Evolutionary conservation across 2,797 vertebrate species (phyloP).

Genomic region (Semaprochilodus insignis): DNA sequence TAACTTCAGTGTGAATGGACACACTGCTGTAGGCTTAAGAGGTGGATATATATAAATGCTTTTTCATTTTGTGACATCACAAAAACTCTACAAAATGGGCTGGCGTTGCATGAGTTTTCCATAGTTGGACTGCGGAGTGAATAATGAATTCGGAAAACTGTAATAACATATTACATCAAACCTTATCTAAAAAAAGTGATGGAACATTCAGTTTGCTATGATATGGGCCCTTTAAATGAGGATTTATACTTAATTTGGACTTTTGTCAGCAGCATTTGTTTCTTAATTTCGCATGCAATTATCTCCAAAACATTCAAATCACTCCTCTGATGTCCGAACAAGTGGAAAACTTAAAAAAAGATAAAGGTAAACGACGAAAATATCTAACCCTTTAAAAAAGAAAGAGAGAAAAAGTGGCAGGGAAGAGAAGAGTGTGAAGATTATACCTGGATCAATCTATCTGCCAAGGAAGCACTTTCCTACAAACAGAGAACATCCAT

Average conservation of each 20-base stretch:
- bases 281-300: not conserved
- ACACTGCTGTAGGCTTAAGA: too few species aligned
- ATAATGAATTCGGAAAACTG: too few species aligned
- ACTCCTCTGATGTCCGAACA: slow-evolving; percentile 34
- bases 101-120: too few species aligned
- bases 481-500: slow-evolving; percentile 93
- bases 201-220: too few species aligned
- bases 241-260: slow-evolving; percentile 15
- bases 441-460: slow-evolving; percentile 99
- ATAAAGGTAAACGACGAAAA: slow-evolving; percentile 41
- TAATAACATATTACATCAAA: too few species aligned
- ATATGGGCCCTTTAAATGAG: too few species aligned
- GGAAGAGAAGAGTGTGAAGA: slow-evolving; percentile 55
- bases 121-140: too few species aligned
- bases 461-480: slow-evolving; percentile 99
- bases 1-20: too few species aligned
- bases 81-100: too few species aligned
- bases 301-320: slow-evolving; percentile 25
- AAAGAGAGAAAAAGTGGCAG: slow-evolving; percentile 24
- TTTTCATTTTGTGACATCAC: too few species aligned
- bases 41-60: too few species aligned
- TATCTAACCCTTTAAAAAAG: slow-evolving; percentile 8
- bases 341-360: slow-evolving; percentile 68
- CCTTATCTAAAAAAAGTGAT: too few species aligned
- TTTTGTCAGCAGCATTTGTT: not conserved